Evolutionary conservation across 2,113 vertebrate species (phyloP).

Genomic region (Rhabdornis inornatus): DNA sequence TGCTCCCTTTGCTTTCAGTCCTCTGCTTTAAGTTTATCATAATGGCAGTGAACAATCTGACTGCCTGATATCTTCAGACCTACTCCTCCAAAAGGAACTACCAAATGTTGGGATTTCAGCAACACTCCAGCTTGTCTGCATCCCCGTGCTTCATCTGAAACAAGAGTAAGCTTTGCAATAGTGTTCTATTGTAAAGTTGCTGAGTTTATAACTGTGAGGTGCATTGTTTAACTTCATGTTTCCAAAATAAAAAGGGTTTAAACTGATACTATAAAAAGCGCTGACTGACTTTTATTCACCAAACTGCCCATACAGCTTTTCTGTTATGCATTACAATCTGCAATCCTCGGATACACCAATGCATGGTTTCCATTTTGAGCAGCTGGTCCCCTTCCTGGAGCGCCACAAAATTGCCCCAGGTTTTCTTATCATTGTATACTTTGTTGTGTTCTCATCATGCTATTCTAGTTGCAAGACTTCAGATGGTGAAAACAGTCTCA

Average conservation of each 20-base stretch:
- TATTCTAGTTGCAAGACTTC: not conserved
- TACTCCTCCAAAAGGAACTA: not conserved
- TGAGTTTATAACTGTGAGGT: slow-evolving; percentile 51
- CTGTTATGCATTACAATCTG: not conserved
- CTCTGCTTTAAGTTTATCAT: not conserved
- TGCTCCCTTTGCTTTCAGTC: not conserved
- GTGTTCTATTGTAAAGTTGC: slow-evolving; percentile 21
- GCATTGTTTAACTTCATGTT: slow-evolving; percentile 52
- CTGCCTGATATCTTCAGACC: not conserved
- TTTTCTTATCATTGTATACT: not conserved
- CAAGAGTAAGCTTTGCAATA: slow-evolving; percentile 38
- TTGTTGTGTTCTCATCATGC: not conserved
- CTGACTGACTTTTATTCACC: slow-evolving; percentile 29
- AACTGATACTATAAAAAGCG: slow-evolving; percentile 37
- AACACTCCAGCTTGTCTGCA: not conserved
- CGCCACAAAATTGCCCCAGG: not conserved
- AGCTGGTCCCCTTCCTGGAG: not conserved
- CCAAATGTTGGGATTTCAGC: not conserved
- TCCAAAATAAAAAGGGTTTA: slow-evolving; percentile 61
- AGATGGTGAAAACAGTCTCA: not conserved
- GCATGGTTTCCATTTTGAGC: not conserved
- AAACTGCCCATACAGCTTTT: slow-evolving; percentile 57
- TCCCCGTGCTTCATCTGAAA: not conserved
- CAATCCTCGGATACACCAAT: not conserved
- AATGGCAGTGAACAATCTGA: not conserved